These are phyloP conservation scores for Hirtodrosophila duncani DNA, from an alignment of 2,888 invertebrate genomes.

Conservation along the genomic window DNA sequence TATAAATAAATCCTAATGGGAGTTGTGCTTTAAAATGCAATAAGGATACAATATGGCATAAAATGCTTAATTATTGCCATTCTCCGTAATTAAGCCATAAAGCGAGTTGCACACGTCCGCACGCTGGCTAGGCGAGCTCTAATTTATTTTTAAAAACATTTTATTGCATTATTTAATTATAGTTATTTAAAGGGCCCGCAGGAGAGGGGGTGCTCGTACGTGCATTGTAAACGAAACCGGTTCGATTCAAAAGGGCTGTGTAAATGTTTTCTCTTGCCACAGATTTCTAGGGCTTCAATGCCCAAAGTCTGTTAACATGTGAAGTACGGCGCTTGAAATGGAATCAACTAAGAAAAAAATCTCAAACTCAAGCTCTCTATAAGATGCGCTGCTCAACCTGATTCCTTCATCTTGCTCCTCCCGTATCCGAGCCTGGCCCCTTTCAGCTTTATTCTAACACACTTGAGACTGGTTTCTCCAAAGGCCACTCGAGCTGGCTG, in stretches of 20 bases:
- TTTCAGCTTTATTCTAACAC: constrained; percentile 60
- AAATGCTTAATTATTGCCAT: no score
- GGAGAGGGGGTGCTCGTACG: background rate
- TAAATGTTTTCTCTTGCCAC: constrained; percentile 44
- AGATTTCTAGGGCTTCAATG: constrained; percentile 35
- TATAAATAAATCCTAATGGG: constrained; percentile 40
- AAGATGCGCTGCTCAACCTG: constrained; percentile 1
- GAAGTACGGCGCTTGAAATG: constrained; percentile 62
- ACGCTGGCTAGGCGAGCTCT: constrained; percentile 16
- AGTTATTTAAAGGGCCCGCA: constrained; percentile 36
- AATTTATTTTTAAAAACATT: constrained; percentile 2
- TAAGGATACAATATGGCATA: no score
- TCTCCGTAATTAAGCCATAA: constrained; percentile 20
- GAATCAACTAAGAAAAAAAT: constrained; percentile 17
- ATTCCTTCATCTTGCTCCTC: background rate
- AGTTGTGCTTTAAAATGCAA: constrained; percentile 36
- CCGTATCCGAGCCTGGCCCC: constrained; percentile 43
- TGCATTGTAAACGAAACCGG: constrained; percentile 50
- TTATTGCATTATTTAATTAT: constrained; percentile 45
- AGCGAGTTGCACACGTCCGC: constrained; percentile 19
- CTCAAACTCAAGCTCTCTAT: constrained; percentile 28
- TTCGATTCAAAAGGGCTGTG: constrained; percentile 34
- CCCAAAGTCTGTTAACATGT: constrained; percentile 35
- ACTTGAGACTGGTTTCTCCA: constrained; percentile 69
- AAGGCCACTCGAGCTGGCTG: constrained; percentile 67